These are phyloP conservation scores for Portunus trituberculatus DNA, from an alignment of 1,140 invertebrate genomes.

Conservation along the genomic window DNA sequence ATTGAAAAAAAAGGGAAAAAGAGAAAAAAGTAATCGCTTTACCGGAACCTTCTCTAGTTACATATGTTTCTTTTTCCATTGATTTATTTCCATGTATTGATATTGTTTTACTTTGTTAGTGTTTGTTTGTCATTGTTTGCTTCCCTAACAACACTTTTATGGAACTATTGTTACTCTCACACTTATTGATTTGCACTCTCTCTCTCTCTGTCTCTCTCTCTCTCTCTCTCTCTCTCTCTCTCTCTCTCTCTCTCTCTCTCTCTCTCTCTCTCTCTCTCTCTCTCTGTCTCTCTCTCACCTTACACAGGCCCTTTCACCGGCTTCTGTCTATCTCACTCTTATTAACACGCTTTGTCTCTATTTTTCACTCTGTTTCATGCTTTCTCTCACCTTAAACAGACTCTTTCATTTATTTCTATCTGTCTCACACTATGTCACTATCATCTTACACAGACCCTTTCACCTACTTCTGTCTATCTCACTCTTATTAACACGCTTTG, in stretches of 20 bases:
- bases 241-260: constrained; percentile 26
- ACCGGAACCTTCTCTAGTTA: too few relatives aligned
- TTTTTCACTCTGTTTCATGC: neutral
- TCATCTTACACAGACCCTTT: too few relatives aligned
- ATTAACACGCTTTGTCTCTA: neutral
- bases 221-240: constrained; percentile 39
- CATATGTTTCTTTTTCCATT: too few relatives aligned
- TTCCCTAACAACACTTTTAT: too few relatives aligned
- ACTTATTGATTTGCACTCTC: too few relatives aligned
- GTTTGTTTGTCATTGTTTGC: too few relatives aligned
- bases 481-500: too few relatives aligned
- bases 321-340: neutral
- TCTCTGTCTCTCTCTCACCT: constrained; percentile 3
- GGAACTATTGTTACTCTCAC: neutral
- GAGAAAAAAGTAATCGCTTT: too few relatives aligned
- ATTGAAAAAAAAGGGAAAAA: too few relatives aligned
- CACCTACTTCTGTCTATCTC: too few relatives aligned
- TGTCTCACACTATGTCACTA: neutral
- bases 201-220: constrained; percentile 36
- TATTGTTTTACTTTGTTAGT: too few relatives aligned
- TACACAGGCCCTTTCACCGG: neutral
- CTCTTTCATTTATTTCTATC: neutral
- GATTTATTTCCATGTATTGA: too few relatives aligned
- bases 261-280: neutral
- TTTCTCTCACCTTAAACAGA: neutral